A percentile compares a stretch with the other conserved stretches of the same genome.
Evolutionary conservation across 2,888 invertebrate genomes (phyloP).

Genomic region (Latrodectus hesperus): DNA sequence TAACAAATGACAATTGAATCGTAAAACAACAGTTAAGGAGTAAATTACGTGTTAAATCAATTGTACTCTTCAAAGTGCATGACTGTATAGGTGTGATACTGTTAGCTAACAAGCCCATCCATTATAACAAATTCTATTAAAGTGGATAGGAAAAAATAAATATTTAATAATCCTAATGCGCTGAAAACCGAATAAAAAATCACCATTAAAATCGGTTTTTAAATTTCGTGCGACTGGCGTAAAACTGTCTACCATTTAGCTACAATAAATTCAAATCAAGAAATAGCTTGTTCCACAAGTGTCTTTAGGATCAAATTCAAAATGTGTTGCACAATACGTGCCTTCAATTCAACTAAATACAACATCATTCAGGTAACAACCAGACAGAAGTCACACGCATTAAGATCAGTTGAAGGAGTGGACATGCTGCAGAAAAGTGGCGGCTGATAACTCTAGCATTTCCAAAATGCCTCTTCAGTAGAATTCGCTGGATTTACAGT

Average conservation of each 20-base stretch:
- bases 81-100: too few relatives aligned
- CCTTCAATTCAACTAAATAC: slow-evolving; percentile 12
- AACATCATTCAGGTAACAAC: slow-evolving; percentile 8
- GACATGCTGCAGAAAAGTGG: not conserved
- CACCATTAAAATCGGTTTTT: too few relatives aligned
- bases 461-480: slow-evolving; percentile 1
- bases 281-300: slow-evolving; percentile 9
- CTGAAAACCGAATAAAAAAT: too few relatives aligned
- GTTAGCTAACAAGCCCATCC: too few relatives aligned
- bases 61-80: too few relatives aligned
- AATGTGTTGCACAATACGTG: slow-evolving; percentile 17
- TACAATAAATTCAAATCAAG: not conserved
- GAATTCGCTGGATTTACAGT: slow-evolving; percentile 2
- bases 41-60: too few relatives aligned
- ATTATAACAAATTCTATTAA: too few relatives aligned
- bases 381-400: slow-evolving; percentile 12
- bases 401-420: not conserved
- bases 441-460: not conserved
- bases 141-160: too few relatives aligned
- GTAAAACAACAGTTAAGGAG: too few relatives aligned
- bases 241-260: not conserved
- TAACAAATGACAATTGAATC: too few relatives aligned
- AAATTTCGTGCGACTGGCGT: too few relatives aligned
- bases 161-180: too few relatives aligned
- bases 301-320: not conserved